Conservation (phyloP, 2,888 invertebrate species). For the Argyra leucocephala region DNA sequence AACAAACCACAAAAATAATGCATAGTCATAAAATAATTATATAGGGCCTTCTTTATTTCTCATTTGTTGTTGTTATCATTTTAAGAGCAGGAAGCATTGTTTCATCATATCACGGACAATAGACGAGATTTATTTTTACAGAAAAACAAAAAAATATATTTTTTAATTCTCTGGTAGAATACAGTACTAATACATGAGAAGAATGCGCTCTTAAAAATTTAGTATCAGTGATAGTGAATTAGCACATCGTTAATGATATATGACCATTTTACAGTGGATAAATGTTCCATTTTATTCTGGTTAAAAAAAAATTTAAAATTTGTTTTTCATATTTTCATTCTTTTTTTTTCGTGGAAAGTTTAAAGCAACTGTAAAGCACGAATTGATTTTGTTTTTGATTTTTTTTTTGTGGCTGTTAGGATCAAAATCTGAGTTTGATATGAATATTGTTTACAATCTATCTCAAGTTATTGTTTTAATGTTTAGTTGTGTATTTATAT, state of each 20-base stretch:
- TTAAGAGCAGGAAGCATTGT: neutral
- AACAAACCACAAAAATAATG: neutral
- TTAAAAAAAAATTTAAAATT: neutral
- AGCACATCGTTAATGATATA: slow-evolving; percentile 4
- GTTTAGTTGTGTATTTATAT: too few species aligned
- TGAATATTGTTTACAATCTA: too few species aligned
- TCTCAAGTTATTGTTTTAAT: too few species aligned
- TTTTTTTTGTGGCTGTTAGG: too few species aligned
- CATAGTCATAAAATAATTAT: neutral
- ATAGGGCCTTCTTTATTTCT: too few species aligned
- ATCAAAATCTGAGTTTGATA: too few species aligned
- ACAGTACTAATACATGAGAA: neutral
- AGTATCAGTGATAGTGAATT: neutral
- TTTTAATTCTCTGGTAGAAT: too few species aligned
- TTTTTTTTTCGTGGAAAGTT: neutral
- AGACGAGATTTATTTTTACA: neutral
- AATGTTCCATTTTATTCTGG: neutral
- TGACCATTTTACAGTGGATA: neutral
- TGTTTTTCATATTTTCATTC: too few species aligned
- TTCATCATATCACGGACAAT: slow-evolving; percentile 1
- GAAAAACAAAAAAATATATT: too few species aligned
- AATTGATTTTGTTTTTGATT: too few species aligned
- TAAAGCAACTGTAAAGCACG: neutral
- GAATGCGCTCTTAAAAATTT: neutral
- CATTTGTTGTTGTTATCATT: neutral